phyloP scores from a whole-genome alignment of 1,140 invertebrate genomes.

The Yoshiicerus persimilis region DNA sequence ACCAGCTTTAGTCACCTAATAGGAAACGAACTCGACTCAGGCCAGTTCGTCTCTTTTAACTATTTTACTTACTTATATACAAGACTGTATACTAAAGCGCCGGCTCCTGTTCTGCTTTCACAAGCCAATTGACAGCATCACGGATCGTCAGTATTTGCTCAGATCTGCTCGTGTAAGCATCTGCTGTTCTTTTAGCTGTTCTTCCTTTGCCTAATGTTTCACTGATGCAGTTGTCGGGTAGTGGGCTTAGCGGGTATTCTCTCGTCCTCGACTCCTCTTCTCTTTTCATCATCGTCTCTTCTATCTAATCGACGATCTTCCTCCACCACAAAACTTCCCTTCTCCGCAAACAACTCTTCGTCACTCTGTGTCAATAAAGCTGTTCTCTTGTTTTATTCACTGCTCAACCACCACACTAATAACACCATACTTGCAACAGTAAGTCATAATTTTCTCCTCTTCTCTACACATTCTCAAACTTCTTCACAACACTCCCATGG shows the following conservation, averaged over 20 bases:
- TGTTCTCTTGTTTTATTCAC: not conserved
- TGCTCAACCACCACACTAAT: not conserved
- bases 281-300: not conserved
- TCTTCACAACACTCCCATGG: not conserved
- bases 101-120: conserved; percentile 13
- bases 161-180: conserved; percentile 19
- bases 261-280: too few relatives aligned
- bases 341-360: not conserved
- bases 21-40: not conserved
- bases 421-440: not conserved
- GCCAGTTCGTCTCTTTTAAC: not conserved
- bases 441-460: not conserved
- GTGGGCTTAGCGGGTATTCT: not conserved
- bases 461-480: not conserved
- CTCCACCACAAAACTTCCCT: not conserved
- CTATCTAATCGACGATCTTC: not conserved
- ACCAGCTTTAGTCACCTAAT: not conserved
- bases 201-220: not conserved
- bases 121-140: conserved; percentile 21
- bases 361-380: not conserved
- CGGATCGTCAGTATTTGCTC: conserved; percentile 18
- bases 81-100: not conserved
- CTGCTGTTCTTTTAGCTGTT: conserved; percentile 4
- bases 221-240: not conserved
- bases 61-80: not conserved